Conservation (phyloP, 1,140 invertebrate genomes). For the Drosophila nasuta region DNA sequence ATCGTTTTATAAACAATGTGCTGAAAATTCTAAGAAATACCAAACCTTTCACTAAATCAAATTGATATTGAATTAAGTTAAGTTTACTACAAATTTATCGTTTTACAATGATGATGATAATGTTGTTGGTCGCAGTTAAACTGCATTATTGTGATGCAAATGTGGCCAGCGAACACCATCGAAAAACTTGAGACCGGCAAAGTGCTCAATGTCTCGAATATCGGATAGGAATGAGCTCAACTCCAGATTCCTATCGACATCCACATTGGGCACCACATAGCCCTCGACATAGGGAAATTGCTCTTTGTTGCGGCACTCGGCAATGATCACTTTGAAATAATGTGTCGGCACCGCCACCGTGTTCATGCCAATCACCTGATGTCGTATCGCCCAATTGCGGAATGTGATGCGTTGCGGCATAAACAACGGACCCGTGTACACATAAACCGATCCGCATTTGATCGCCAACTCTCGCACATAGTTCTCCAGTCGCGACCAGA, state of each 20-base stretch:
- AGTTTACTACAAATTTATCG: no score
- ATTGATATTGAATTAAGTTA: no score
- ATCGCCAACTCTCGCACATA: slow-evolving; percentile 92
- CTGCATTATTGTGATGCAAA: slow-evolving; percentile 17
- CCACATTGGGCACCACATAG: slow-evolving; percentile 96
- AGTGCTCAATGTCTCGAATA: slow-evolving; percentile 94
- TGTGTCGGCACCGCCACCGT: slow-evolving; percentile 99
- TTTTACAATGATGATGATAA: not conserved
- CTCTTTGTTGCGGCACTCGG: slow-evolving; percentile 87
- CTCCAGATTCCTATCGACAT: slow-evolving; percentile 91
- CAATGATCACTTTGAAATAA: slow-evolving; percentile 97
- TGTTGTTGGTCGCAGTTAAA: no score
- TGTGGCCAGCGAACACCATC: slow-evolving; percentile 87
- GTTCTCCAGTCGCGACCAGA: slow-evolving; percentile 96
- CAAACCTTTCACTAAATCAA: no score
- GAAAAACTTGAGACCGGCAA: slow-evolving; percentile 96
- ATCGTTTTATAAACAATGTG: no score
- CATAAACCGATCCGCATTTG: slow-evolving; percentile 94
- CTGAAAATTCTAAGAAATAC: no score
- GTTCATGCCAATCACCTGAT: slow-evolving; percentile 97
- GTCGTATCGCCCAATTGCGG: slow-evolving; percentile 96
- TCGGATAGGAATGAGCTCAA: slow-evolving; percentile 92
- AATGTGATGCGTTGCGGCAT: slow-evolving; percentile 93
- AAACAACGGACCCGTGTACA: slow-evolving; percentile 98
- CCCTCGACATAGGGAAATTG: slow-evolving; percentile 93